Conservation (phyloP, 2,797 vertebrate species). For the Betta splendens region DNA sequence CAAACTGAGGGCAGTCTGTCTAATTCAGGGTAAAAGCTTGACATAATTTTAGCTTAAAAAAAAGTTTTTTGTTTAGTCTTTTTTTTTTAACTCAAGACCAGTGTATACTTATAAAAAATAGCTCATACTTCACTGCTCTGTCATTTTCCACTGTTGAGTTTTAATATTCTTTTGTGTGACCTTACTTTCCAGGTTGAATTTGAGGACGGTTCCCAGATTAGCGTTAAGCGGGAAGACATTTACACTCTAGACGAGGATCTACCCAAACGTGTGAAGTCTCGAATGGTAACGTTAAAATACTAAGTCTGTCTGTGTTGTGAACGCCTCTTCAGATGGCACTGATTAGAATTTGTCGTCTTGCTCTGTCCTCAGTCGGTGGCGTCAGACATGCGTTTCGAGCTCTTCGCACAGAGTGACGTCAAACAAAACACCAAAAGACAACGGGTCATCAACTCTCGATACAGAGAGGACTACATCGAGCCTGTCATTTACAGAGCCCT, state of each 20-base stretch:
- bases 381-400: constrained; percentile 97
- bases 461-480: constrained; percentile 96
- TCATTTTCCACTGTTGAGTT: not conserved
- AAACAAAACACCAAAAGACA: constrained; percentile 94
- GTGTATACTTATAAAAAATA: too few relatives aligned
- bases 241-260: constrained; percentile 94
- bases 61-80: too few relatives aligned
- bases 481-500: constrained; percentile 93
- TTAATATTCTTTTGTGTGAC: not conserved
- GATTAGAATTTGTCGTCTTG: not conserved
- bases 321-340: not conserved
- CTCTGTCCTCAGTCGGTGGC: constrained; percentile 87
- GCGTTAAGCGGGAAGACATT: constrained; percentile 94
- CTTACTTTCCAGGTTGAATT: constrained; percentile 88
- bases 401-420: constrained; percentile 91
- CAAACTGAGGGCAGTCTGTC: not conserved
- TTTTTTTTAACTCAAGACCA: too few relatives aligned
- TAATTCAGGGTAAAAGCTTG: not conserved
- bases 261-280: constrained; percentile 94
- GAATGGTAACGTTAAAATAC: constrained; percentile 80
- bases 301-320: not conserved
- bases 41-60: too few relatives aligned
- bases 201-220: constrained; percentile 93
- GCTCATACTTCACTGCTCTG: not conserved
- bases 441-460: constrained; percentile 94